Conservation (phyloP, 2,797 vertebrate genomes). For the Myotis daubentonii region DNA sequence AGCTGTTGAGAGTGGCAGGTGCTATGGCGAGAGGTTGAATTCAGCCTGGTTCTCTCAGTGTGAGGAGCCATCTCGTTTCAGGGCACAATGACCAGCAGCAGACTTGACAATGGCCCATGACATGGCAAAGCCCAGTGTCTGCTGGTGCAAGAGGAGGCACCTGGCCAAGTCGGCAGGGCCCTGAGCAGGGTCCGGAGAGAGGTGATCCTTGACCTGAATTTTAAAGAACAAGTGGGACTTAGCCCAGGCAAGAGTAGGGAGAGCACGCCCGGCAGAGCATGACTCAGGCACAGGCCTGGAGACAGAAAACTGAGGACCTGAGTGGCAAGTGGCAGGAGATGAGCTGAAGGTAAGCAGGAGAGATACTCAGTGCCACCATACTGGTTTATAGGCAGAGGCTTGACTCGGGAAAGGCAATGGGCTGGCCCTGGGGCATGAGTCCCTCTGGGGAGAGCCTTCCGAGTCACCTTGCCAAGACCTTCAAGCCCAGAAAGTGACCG, state of each 20-base stretch:
- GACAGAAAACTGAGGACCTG: background rate
- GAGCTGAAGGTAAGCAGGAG: background rate
- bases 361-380: accelerated
- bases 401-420: background rate
- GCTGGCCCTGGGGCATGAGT: background rate
- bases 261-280: no score
- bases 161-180: background rate
- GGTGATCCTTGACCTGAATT: background rate
- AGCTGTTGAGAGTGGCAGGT: background rate
- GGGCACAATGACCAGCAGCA: background rate
- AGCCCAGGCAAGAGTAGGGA: background rate
- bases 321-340: background rate
- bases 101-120: background rate
- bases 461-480: background rate
- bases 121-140: background rate
- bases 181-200: background rate
- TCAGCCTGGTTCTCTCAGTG: background rate
- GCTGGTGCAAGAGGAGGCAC: background rate
- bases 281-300: background rate
- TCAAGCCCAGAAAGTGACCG: background rate
- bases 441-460: background rate
- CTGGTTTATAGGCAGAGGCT: background rate
- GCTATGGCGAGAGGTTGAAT: accelerated
- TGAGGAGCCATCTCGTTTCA: accelerated
- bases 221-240: background rate